Evolutionary conservation across 1,140 invertebrate genomes (phyloP), one percentile per base, ranked within the genome.

Genomic region (Listronotus oregonensis): DNA sequence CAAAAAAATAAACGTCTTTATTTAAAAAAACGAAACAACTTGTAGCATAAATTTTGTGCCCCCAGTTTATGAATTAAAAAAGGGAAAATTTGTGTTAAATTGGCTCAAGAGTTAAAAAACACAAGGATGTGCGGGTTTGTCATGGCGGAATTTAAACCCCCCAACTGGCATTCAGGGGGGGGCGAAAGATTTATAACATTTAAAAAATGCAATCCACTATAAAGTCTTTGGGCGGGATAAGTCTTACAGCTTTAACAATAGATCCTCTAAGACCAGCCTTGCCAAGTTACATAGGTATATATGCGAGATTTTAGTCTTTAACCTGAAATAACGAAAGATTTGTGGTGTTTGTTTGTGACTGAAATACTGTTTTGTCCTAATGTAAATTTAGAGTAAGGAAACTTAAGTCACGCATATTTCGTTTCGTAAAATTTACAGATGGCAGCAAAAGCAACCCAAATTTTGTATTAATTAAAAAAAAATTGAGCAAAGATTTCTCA

Each of bases 141-240:
- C 62, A 71, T 70, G 68, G 68, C 71, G 72, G 74, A 75, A 74
- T 70, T 69, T 63, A 73, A 74, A n/a, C n/a, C 73, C 64, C 70
- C 11, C 51, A 32, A 57, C 39, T 57, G 66, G 46, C 64, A 68
- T 64, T 54, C 55, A 43, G 47, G 34, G 56, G 49, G 62, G 66
- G 49, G 18, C 56, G 68, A 63, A 54, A 70, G 73, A 75, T 77
- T 75, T 77, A 72, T 67, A 73, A 73, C 69, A 69, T 71, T 73
- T 74, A 73, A 73, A 72, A 75, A 73, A 72, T 72, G 70, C 74
- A 74, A 75, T 77, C 74, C 74, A 75, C 73, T 77, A 69, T 74
- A 75, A 73, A 74, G 71, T 72, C 73, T 74, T 71, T 71, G 63
- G 49, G 60, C 34, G 37, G 66, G 72, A 70, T 75, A 73, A 75